Percentiles rank a stretch among this genome's conserved stretches.
These are phyloP conservation scores for Drosophila melanica DNA, from an alignment of 1,140 invertebrate genomes.

Conservation along the genomic window DNA sequence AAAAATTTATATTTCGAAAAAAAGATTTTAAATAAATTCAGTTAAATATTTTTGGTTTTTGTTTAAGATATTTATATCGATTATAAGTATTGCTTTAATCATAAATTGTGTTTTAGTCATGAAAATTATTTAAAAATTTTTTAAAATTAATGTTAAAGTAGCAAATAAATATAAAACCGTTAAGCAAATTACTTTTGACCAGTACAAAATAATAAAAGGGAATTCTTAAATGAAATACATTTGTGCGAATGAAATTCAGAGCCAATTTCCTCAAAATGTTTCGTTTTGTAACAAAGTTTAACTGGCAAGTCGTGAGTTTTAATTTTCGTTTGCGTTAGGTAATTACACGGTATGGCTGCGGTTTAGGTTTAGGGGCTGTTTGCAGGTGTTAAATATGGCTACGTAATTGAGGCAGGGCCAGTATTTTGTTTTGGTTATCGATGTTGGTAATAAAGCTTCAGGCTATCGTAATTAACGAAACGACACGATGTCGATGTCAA, in stretches of 20 bases:
- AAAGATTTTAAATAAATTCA: too few relatives aligned
- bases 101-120: too few relatives aligned
- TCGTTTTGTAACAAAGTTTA: not conserved
- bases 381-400: constrained; percentile 7
- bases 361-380: not conserved
- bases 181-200: too few relatives aligned
- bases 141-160: too few relatives aligned
- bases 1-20: too few relatives aligned
- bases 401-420: constrained; percentile 25
- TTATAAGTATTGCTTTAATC: too few relatives aligned
- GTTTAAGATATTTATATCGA: not conserved
- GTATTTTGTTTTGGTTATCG: constrained; percentile 25
- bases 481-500: constrained; percentile 1
- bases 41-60: too few relatives aligned
- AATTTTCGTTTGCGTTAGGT: not conserved
- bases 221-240: too few relatives aligned
- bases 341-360: not conserved
- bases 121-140: too few relatives aligned
- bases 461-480: constrained; percentile 43
- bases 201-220: too few relatives aligned
- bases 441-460: constrained; percentile 55
- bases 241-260: not conserved
- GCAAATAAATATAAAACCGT: too few relatives aligned
- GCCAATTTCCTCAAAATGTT: not conserved
- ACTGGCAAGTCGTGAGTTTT: not conserved